Percentiles rank a stretch among this genome's conserved stretches.
Evolutionary conservation across 2,888 invertebrate genomes (phyloP).

Genomic region (Gerosis bhagava): DNA sequence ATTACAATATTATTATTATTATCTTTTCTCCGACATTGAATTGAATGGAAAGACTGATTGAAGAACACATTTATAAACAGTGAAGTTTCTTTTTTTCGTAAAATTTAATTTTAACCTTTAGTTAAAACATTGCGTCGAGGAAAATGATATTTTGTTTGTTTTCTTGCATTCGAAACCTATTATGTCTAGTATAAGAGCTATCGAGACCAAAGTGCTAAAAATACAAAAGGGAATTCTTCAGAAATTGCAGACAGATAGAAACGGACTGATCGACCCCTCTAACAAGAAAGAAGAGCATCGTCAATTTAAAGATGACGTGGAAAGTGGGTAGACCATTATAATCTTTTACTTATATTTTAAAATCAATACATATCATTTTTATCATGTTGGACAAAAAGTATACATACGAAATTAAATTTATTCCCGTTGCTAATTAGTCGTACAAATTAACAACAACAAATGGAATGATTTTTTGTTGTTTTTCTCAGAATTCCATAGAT

Average conservation of each 20-base stretch:
- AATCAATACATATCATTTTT: background rate
- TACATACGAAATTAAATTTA: no score
- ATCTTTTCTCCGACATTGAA: slow-evolving; percentile 3
- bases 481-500: no score
- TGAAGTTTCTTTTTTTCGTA: no score
- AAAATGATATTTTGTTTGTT: slow-evolving; percentile 17
- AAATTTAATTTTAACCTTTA: no score
- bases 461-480: no score
- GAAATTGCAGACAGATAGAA: slow-evolving; percentile 50
- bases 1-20: no score
- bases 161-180: slow-evolving; percentile 10
- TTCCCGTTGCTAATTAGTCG: no score
- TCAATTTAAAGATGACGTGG: slow-evolving; percentile 57
- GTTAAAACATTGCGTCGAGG: no score
- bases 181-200: slow-evolving; percentile 71
- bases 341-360: background rate
- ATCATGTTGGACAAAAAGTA: no score
- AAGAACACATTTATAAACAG: no score
- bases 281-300: slow-evolving; percentile 46
- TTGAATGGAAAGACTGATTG: no score
- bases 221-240: slow-evolving; percentile 36
- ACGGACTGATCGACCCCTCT: slow-evolving; percentile 49
- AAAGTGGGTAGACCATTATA: slow-evolving; percentile 51
- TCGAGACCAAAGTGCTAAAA: slow-evolving; percentile 61
- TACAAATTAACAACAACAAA: no score